Evolutionary conservation across 37 sponge, comb jelly and placozoan genomes (phyloP), one percentile per base, ranked within the genome.

Genomic region (Amphimedon queenslandica): DNA sequence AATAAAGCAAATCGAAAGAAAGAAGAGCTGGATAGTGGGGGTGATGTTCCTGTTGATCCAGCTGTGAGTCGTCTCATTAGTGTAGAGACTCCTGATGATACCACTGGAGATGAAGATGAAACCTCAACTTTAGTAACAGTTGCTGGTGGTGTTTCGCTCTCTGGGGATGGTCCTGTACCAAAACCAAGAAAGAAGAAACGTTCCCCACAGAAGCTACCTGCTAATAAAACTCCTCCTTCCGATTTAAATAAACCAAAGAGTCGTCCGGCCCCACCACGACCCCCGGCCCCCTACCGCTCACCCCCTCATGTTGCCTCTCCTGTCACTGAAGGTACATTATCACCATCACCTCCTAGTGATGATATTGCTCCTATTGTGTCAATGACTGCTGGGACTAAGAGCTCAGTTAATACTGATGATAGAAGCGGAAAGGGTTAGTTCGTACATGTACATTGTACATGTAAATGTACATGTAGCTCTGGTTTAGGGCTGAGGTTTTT

Each of bases 71-170:
- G 13, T 18, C 53, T 47, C 53, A 47, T 47, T 47, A 18, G 13
- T 47, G 13, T 29, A 23, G 64, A 25, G 16, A 21, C 29, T 63
- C 18, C 10, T 31, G 64, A 63, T 10, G 33, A 29, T 63, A 21
- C 33, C 8, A 29, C 29, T 23, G 64, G 33, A 21, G 64, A 63
- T 63, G 64, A 63, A 29, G 64, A 63, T 63, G 64, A 63, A 18
- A 63, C 64, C 16, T 63, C 64, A 63, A 21, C 64, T 21, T 21
- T 63, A 11, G 29, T 47, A 18, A 47, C 53, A 18, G n/a, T n/a
- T n/a, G n/a, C n/a, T n/a, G n/a, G n/a, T n/a, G n/a, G n/a, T n/a
- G n/a, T n/a, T n/a, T n/a, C n/a, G n/a, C n/a, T n/a, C n/a, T 18
- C 13, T 47, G 53, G 53, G 13, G 53, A 47, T 18, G 8, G 8